Conservation (phyloP, 2,113 vertebrate species). For the Lagenorhynchus albirostris region DNA sequence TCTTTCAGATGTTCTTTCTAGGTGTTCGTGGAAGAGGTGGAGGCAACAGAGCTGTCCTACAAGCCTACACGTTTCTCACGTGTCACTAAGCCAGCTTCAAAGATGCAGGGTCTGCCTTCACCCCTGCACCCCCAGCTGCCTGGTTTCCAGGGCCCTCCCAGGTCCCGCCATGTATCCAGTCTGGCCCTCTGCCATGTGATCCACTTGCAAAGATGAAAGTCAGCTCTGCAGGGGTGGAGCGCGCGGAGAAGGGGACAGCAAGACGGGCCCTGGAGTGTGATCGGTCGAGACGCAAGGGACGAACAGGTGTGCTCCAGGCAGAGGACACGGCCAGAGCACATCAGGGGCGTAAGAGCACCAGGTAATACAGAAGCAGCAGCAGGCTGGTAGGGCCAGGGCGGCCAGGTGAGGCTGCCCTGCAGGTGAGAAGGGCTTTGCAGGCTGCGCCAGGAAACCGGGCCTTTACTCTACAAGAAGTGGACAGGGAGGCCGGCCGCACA, state of each 20-base stretch:
- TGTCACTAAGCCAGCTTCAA: neutral
- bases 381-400: neutral
- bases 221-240: neutral
- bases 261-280: neutral
- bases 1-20: neutral
- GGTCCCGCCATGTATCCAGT: too few relatives aligned
- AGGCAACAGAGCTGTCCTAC: fast-evolving
- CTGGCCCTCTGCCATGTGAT: fast-evolving
- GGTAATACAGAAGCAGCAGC: fast-evolving
- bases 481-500: neutral
- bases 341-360: fast-evolving
- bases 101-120: neutral
- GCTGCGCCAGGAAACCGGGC: neutral
- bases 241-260: neutral
- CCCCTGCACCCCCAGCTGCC: neutral
- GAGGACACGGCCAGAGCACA: neutral
- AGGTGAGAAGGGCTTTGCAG: neutral
- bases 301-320: fast-evolving
- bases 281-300: fast-evolving
- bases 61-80: neutral
- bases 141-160: neutral
- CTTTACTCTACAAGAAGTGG: neutral
- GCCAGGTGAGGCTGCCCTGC: neutral
- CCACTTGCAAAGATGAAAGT: neutral
- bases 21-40: too few relatives aligned